Percentiles rank a stretch among this genome's conserved stretches.
Conservation (phyloP, 2,113 vertebrate genomes). For the Heliornis fulica region DNA sequence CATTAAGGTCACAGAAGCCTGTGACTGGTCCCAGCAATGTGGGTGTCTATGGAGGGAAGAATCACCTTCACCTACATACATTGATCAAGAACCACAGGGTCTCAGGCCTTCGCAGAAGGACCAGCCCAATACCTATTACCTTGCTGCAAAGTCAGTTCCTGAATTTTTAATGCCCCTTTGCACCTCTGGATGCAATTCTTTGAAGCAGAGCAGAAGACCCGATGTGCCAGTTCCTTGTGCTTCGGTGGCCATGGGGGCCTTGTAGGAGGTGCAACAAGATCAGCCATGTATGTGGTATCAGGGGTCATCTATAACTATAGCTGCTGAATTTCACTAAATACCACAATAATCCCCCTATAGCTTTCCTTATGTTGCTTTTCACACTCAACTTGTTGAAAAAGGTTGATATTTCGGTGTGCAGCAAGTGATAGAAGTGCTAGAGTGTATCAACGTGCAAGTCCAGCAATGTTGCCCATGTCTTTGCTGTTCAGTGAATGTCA, state of each 20-base stretch:
- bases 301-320: background rate
- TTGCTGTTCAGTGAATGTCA: background rate
- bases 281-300: background rate
- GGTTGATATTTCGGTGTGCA: background rate
- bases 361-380: background rate
- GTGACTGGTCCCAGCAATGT: background rate
- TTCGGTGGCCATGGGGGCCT: background rate
- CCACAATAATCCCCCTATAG: background rate
- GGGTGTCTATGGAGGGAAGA: background rate
- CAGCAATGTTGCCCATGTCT: background rate
- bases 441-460: too few species aligned
- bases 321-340: background rate
- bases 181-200: background rate
- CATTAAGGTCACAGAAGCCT: background rate
- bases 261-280: background rate
- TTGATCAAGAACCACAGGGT: background rate
- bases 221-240: background rate
- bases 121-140: background rate
- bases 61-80: background rate
- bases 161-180: background rate
- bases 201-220: background rate
- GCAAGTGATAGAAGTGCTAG: too few species aligned
- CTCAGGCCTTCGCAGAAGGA: background rate
- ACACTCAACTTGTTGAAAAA: background rate
- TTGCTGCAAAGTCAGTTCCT: background rate